phyloP scores from a whole-genome alignment of 1,140 invertebrate genomes.

The Thalassaphorura encarpata region DNA sequence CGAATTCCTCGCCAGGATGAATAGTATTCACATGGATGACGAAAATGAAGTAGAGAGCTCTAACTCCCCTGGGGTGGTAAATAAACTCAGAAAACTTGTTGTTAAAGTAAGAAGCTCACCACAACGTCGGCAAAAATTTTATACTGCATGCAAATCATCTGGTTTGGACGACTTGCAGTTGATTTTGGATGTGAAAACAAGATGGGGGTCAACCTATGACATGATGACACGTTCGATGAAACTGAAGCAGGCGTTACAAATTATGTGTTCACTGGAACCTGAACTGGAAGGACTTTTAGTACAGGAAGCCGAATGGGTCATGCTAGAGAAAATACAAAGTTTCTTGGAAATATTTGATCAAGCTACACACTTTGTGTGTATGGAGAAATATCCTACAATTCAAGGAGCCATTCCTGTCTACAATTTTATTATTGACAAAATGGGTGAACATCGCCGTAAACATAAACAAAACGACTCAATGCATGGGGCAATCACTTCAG shows the following conservation, averaged over 20 bases:
- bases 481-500: neutral
- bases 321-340: neutral
- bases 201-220: conserved; percentile 35
- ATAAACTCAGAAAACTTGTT: neutral
- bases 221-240: conserved; percentile 33
- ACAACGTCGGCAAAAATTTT: conserved; percentile 6
- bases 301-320: neutral
- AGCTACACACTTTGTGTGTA: neutral
- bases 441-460: neutral
- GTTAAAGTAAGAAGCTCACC: conserved; percentile 7
- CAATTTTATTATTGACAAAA: neutral
- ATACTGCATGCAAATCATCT: neutral
- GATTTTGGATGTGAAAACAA: conserved; percentile 27
- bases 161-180: neutral
- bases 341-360: neutral
- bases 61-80: neutral
- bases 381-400: neutral
- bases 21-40: neutral
- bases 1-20: neutral
- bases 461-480: neutral
- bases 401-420: neutral
- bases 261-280: neutral
- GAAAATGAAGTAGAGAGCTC: neutral
- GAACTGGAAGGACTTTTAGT: neutral
- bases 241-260: conserved; percentile 12